Evolutionary conservation across 2,888 invertebrate genomes (phyloP), one percentile per base, ranked within the genome.

Genomic region (Macrosoma leucophasiata): DNA sequence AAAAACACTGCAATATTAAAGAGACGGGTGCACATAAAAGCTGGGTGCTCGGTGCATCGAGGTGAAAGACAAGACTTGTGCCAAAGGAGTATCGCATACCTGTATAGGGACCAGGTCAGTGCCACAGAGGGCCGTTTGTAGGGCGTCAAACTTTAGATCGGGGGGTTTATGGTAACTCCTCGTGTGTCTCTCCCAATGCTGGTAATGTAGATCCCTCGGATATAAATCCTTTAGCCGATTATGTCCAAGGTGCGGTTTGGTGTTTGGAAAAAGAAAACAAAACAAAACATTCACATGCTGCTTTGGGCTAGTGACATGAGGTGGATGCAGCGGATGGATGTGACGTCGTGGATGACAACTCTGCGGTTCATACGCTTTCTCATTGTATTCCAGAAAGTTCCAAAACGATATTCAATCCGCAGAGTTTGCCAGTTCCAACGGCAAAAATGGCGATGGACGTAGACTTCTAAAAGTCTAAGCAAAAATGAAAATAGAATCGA

Each of bases 101-200:
- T 85, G 84, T 56, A 84, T 85, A 36, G 84, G 84, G 64, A 84
- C 76, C 73, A 85, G 63, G 61, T 82, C 79, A 50, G 79, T 82
- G 74, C 67, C 73, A 78, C 81, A 78, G 52, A 77, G 50, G 68
- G 86, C 77, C 70, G 79, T 72, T 59, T 68, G 60, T 65, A 77
- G 67, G 62, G 78, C 81, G 52, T 82, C 81, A 77, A 84, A 84
- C 68, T 75, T 79, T 74, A 84, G 78, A 63, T 85, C 84, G 58
- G 84, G 84, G 68, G 84, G 84, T 72, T 84, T 84, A 75, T 78
- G 82, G 74, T 82, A 82, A 74, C 81, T 82, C 70, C 88, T 82
- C 58, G 87, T 85, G 67, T 88, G 88, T 72, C 89, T 76, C 79
- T 89, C 89, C 89, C 89, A 89, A 51, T 88, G 88, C 79, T 90